Conservation (phyloP, 1,140 invertebrate species). For the Aphelenchoides besseyi region DNA sequence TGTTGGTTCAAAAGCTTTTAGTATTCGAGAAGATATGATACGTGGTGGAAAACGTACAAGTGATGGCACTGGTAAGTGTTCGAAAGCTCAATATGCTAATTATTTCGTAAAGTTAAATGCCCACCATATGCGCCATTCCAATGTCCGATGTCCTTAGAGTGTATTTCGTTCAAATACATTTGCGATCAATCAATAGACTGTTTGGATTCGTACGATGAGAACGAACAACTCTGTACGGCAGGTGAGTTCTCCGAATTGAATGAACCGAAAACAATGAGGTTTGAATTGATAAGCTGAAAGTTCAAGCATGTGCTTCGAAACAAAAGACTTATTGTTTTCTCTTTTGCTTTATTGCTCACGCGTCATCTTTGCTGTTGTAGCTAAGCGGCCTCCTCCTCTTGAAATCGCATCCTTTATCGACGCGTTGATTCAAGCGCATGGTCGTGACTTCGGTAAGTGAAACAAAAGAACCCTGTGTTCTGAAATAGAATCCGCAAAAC, state of each 20-base stretch:
- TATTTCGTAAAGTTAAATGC: constrained; percentile 53
- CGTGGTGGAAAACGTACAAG: constrained; percentile 29
- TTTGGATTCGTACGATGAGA: constrained; percentile 81
- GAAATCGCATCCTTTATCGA: constrained; percentile 90
- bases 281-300: too few relatives aligned
- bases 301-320: not conserved
- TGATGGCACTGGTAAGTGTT: constrained; percentile 23
- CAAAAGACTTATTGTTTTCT: not conserved
- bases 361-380: constrained; percentile 66
- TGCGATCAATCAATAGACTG: constrained; percentile 86
- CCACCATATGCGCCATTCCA: constrained; percentile 76
- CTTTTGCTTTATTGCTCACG: not conserved
- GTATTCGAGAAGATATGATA: constrained; percentile 41
- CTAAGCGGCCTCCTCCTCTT: constrained; percentile 90
- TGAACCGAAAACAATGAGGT: not conserved
- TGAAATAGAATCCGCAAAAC: too few relatives aligned
- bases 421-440: constrained; percentile 83
- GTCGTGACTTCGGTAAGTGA: too few relatives aligned
- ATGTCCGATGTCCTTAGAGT: constrained; percentile 80
- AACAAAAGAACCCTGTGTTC: too few relatives aligned
- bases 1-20: constrained; percentile 27
- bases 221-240: constrained; percentile 85
- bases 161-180: constrained; percentile 80
- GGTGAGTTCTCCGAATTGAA: constrained; percentile 70
- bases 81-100: constrained; percentile 22